Evolutionary conservation across 2,797 vertebrate species (phyloP).

Genomic region (Characodon lateralis): DNA sequence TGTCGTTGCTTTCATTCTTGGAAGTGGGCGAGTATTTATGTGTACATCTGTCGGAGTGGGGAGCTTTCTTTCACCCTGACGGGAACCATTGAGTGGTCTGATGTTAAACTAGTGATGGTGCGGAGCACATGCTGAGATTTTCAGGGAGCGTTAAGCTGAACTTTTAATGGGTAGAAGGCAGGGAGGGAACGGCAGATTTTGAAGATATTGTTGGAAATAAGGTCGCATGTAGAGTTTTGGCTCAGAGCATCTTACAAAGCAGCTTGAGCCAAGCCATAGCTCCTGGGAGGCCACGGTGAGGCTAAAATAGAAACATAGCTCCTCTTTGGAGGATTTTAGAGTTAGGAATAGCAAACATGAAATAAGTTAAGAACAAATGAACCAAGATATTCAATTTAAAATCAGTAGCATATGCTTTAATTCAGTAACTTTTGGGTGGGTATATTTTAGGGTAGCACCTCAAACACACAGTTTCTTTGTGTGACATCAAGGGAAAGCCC

Average conservation of each 20-base stretch:
- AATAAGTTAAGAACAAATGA: conserved; percentile 24
- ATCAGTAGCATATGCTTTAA: conserved; percentile 34
- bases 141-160: conserved; percentile 27
- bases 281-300: conserved; percentile 28
- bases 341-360: conserved; percentile 9
- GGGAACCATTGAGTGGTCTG: conserved; percentile 38
- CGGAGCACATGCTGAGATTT: conserved; percentile 43
- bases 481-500: too few species aligned
- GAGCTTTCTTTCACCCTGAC: conserved; percentile 37
- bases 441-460: too few species aligned
- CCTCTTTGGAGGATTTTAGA: conserved; percentile 26
- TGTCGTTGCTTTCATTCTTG: conserved; percentile 49
- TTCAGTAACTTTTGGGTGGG: conserved; percentile 24
- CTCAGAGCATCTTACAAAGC: conserved; percentile 46
- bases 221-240: conserved; percentile 64
- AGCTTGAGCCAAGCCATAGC: conserved; percentile 48
- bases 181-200: conserved; percentile 68
- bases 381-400: conserved; percentile 12
- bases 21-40: conserved; percentile 38
- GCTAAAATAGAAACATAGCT: conserved; percentile 40
- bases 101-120: conserved; percentile 41
- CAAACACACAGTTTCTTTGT: too few species aligned
- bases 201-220: conserved; percentile 69
- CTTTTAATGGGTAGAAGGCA: conserved; percentile 60
- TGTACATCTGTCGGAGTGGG: conserved; percentile 1